Conservation (phyloP, 2,797 vertebrate genomes). For the Fringilla coelebs region DNA sequence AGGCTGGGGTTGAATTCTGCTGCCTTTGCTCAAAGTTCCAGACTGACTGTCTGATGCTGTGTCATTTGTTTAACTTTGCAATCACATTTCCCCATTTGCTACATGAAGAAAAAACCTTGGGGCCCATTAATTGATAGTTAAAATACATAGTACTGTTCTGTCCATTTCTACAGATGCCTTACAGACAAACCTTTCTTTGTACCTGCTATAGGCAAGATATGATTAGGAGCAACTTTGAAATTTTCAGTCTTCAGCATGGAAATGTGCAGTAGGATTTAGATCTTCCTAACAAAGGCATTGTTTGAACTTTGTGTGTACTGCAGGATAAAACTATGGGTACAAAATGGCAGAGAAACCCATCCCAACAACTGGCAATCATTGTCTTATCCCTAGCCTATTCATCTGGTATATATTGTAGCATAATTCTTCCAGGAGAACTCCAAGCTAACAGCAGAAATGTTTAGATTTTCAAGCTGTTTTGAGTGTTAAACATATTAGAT, state of each 20-base stretch:
- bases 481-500: constrained; percentile 19
- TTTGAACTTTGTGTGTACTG: not conserved
- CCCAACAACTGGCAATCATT: not conserved
- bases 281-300: not conserved
- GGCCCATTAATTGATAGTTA: not conserved
- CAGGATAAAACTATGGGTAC: not conserved
- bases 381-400: not conserved
- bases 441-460: constrained; percentile 28
- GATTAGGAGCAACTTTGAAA: not conserved
- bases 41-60: not conserved
- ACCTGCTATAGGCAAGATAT: not conserved
- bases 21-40: not conserved
- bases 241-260: not conserved
- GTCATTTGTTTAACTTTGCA: constrained; percentile 14
- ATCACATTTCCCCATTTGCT: not conserved
- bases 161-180: not conserved
- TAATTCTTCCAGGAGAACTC: constrained; percentile 9
- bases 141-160: not conserved
- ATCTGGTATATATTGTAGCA: constrained; percentile 18
- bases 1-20: not conserved
- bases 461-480: constrained; percentile 48
- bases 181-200: not conserved
- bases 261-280: not conserved
- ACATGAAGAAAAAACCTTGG: not conserved
- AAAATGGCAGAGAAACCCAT: not conserved